A percentile compares a stretch with the other conserved stretches of the same genome.
Conservation (phyloP, 2,797 vertebrate genomes). For the Manis pentadactyla region DNA sequence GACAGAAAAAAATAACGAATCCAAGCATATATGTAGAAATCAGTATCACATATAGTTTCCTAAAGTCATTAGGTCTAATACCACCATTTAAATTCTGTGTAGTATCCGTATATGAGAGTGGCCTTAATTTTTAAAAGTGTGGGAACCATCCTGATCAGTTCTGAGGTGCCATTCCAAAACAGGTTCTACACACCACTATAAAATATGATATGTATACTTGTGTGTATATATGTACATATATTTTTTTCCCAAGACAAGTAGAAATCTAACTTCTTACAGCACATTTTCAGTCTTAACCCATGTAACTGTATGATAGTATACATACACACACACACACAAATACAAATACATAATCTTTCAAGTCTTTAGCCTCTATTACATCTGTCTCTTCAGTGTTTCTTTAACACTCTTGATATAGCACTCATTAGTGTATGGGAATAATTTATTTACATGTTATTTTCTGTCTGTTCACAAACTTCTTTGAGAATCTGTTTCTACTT, state of each 20-base stretch:
- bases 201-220: not conserved
- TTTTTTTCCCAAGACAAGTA: not conserved
- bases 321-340: too few species aligned
- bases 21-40: not conserved
- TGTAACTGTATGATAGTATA: not conserved
- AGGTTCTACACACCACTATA: not conserved
- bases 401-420: not conserved
- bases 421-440: not conserved
- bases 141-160: not conserved
- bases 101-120: not conserved
- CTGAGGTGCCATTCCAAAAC: not conserved
- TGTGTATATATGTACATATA: not conserved
- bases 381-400: not conserved
- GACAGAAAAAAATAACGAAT: not conserved
- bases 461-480: not conserved
- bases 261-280: not conserved
- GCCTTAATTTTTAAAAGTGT: not conserved
- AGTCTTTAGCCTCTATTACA: not conserved
- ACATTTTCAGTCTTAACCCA: not conserved
- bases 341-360: not conserved
- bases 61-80: constrained; percentile 9
- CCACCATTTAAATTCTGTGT: not conserved
- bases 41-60: not conserved
- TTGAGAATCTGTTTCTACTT: not conserved
- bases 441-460: not conserved